phyloP scores from a whole-genome alignment of 2,113 vertebrate genomes.

The Steatornis caripensis region DNA sequence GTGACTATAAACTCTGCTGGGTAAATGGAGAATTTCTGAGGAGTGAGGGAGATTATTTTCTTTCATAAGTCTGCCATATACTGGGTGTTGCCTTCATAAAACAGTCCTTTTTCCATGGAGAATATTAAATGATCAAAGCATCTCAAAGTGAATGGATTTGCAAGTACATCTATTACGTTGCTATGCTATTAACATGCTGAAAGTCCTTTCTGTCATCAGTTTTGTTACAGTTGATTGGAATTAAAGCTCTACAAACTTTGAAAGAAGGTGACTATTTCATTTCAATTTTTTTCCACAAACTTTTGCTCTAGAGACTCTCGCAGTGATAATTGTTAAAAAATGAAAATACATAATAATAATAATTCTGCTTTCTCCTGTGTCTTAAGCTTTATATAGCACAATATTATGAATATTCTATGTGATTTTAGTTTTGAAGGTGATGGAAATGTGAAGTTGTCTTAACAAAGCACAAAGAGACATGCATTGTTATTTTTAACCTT shows the following conservation, averaged over 20 bases:
- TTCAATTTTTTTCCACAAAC: background rate
- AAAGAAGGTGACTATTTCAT: background rate
- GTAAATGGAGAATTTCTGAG: background rate
- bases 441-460: background rate
- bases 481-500: slow-evolving; percentile 19
- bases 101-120: background rate
- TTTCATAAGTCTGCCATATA: background rate
- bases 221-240: background rate
- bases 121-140: slow-evolving; percentile 2
- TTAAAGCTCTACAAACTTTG: background rate
- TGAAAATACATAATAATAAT: background rate
- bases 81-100: background rate
- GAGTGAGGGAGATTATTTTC: background rate
- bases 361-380: background rate
- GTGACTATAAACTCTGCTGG: background rate
- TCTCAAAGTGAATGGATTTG: background rate
- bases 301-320: background rate
- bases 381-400: background rate
- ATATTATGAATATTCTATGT: slow-evolving; percentile 8
- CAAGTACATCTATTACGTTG: background rate
- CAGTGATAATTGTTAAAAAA: background rate
- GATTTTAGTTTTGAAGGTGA: background rate
- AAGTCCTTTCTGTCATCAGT: background rate
- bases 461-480: background rate
- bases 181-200: background rate